Percentiles rank a stretch among this genome's conserved stretches.
These are phyloP conservation scores for Microplitis manilae DNA, from an alignment of 2,888 invertebrate genomes.

Conservation along the genomic window DNA sequence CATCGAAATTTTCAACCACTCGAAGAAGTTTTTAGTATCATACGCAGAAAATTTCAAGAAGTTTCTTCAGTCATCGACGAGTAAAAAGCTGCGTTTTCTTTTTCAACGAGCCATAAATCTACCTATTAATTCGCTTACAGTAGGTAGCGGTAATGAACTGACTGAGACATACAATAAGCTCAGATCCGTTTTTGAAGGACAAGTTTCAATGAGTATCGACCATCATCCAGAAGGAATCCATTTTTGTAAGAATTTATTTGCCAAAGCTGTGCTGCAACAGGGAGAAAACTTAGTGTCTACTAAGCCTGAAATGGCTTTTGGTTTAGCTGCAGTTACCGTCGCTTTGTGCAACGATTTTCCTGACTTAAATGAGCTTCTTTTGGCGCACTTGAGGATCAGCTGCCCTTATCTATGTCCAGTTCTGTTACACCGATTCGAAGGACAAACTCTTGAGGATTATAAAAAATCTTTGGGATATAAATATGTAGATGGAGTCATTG, in stretches of 20 bases:
- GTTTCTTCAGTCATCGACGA: constrained; percentile 75
- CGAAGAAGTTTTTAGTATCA: neutral
- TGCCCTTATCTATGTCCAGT: constrained; percentile 91
- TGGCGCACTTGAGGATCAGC: constrained; percentile 83
- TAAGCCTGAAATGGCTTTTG: constrained; percentile 89
- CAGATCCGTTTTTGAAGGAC: constrained; percentile 79
- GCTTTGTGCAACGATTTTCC: constrained; percentile 87
- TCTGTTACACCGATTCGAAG: constrained; percentile 80
- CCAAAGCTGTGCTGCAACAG: constrained; percentile 82
- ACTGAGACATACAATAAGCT: constrained; percentile 84
- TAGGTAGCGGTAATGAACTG: constrained; percentile 81
- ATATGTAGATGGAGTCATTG: constrained; percentile 80
- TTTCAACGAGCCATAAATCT: constrained; percentile 90
- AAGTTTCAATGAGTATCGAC: constrained; percentile 77
- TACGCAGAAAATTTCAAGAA: neutral
- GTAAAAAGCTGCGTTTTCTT: constrained; percentile 86
- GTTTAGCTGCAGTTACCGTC: constrained; percentile 85
- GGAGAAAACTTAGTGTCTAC: constrained; percentile 88
- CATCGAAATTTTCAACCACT: too few species aligned
- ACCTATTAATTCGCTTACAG: constrained; percentile 89
- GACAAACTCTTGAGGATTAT: constrained; percentile 84
- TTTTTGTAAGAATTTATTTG: constrained; percentile 80
- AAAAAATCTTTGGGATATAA: constrained; percentile 79
- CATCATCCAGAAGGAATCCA: constrained; percentile 82
- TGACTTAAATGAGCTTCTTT: constrained; percentile 83